Conservation (phyloP, 92 coral and sea anemone species). For the Palythoa grandis region DNA sequence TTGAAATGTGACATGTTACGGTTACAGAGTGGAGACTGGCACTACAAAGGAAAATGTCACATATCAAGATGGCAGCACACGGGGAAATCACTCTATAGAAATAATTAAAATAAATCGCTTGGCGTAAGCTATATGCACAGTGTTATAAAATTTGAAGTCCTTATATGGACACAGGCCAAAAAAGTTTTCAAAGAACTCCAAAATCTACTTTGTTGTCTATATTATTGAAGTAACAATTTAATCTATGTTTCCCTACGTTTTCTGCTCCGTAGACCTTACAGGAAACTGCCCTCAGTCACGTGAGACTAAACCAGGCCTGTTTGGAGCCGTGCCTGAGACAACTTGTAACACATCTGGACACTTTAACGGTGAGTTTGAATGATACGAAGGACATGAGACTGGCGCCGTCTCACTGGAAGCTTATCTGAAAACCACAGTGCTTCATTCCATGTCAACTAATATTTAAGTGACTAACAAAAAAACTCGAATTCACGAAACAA, state of each 20-base stretch:
- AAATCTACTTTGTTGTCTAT: too few relatives aligned
- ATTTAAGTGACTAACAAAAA: neutral
- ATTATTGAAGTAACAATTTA: too few relatives aligned
- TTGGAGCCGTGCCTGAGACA: constrained; percentile 92
- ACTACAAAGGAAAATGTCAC: too few relatives aligned
- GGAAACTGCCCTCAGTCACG: constrained; percentile 91
- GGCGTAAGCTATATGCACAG: too few relatives aligned
- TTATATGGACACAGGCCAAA: too few relatives aligned
- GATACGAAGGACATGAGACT: neutral
- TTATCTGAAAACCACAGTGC: neutral
- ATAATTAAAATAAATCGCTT: too few relatives aligned
- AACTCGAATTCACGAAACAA: neutral
- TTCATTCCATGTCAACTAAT: neutral
- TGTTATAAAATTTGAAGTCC: too few relatives aligned
- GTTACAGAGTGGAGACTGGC: too few relatives aligned
- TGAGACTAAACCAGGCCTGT: constrained; percentile 87
- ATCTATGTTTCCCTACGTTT: neutral
- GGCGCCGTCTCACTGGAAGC: neutral
- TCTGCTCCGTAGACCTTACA: constrained; percentile 69
- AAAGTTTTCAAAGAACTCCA: too few relatives aligned
- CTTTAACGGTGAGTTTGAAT: constrained; percentile 67
- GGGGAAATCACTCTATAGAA: too few relatives aligned
- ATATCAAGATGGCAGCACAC: too few relatives aligned
- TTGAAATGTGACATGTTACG: too few relatives aligned
- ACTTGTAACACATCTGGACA: constrained; percentile 86